Conservation (phyloP, 30 jellyfish, hydroid and myxozoan species). For the Chironex yamaguchii region DNA sequence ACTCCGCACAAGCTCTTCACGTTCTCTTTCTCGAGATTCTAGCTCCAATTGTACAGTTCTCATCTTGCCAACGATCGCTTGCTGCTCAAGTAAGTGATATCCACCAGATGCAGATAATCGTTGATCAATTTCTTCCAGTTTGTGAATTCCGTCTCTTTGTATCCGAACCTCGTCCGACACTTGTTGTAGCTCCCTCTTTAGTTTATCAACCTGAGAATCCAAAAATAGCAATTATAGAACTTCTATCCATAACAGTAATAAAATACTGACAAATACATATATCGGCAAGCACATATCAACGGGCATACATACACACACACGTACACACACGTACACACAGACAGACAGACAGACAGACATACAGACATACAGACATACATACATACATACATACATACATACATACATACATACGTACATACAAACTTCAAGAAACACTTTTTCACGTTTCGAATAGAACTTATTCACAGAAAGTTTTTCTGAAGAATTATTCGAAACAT, state of each 20-base stretch:
- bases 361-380: too few species aligned
- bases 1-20: conserved; percentile 73
- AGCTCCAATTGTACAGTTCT: conserved; percentile 78
- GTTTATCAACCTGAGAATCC: conserved; percentile 59
- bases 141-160: conserved; percentile 83
- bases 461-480: too few species aligned
- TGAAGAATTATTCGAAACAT: too few species aligned
- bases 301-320: too few species aligned
- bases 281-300: too few species aligned
- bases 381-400: too few species aligned
- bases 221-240: background rate
- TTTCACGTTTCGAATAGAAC: too few species aligned
- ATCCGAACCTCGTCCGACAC: conserved; percentile 93
- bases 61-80: conserved; percentile 72
- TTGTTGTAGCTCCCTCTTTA: conserved; percentile 87
- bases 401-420: too few species aligned
- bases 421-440: too few species aligned
- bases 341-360: too few species aligned
- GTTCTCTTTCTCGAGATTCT: conserved; percentile 90
- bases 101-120: conserved; percentile 48
- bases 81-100: conserved; percentile 69
- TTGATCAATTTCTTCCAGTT: conserved; percentile 83
- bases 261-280: too few species aligned
- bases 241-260: background rate
- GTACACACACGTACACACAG: too few species aligned